Base-by-base conservation (phyloP, 2,797 vertebrate genomes). In the Ateles fusciceps region DNA sequence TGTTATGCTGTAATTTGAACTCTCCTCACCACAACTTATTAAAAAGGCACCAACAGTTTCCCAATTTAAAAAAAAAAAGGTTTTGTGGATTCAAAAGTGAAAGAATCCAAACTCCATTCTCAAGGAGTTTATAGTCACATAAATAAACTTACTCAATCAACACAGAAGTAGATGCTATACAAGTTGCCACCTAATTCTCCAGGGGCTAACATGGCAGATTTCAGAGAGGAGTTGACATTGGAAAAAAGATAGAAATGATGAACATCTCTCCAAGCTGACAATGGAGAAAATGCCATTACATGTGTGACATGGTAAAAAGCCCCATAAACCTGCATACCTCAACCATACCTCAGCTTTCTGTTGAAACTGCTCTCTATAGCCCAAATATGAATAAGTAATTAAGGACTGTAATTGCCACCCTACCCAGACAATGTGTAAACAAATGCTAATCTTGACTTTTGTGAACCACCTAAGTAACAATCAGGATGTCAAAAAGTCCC, bases 31-130 rank as follows among this genome's bases (percentile, higher is more conserved):
- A 96, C 96, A 96, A 96, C 96, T 98, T 97, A 99, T 99, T 99
- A 99, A 98, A 99, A 99, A 98, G 97, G 96, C 98, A 96, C 93
- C 97, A 97, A 97, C 95, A 88, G 96, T 98, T 98, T 98, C 97
- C 96, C 98, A 98, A 78, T 92, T 48, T 91, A 61, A 64, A 64
- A 14, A 30, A 7, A 8, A 61, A 61, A 30, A 91, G 75, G 12
- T 33, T 97, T 75, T 87, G 21, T 59, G 14, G 48, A 26, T 87
- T 85, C 55, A 92, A 89, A 79, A 30, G 30, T 87, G 14, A 42
- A 93, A 89, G 7, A 36, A 85, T 36, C 19, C 36, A 55, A 89
- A 79, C 14, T 13, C 52, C 50, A 76, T 91, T 57, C 46, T 92
- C 28, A 91, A 68, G 17, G 7, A 76, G 24, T 50, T 86, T 93